These are phyloP conservation scores for Trochalopteron elliotii DNA, from an alignment of 2,113 vertebrate species.

Conservation along the genomic window DNA sequence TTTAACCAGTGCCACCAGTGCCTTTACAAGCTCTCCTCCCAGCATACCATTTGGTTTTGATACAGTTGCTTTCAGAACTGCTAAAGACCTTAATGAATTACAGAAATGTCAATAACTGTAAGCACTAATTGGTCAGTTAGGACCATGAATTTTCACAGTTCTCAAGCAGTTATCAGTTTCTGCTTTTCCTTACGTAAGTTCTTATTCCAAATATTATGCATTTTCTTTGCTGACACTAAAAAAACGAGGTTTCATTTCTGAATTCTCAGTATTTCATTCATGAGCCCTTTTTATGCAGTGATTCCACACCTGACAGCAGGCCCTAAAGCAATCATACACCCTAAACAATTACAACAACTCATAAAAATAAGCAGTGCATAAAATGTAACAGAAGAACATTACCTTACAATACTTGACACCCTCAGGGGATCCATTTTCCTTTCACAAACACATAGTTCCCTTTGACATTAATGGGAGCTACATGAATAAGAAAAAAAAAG, in stretches of 20 bases:
- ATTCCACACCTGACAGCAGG: conserved; percentile 28
- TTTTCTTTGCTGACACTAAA: not conserved
- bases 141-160: not conserved
- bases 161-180: not conserved
- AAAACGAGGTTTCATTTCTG: not conserved
- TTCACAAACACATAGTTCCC: conserved; percentile 33
- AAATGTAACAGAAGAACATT: conserved; percentile 55
- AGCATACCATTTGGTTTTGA: not conserved
- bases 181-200: not conserved
- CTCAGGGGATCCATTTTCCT: conserved; percentile 43
- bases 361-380: conserved; percentile 67
- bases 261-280: conserved; percentile 2
- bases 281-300: not conserved
- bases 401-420: conserved; percentile 41
- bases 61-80: not conserved
- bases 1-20: not conserved
- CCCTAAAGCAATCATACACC: conserved; percentile 35
- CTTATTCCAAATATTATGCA: not conserved
- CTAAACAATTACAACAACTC: conserved; percentile 64
- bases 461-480: conserved; percentile 53
- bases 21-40: not conserved
- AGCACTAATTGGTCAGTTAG: not conserved
- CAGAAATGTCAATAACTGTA: not conserved
- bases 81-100: not conserved
- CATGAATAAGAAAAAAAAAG: conserved; percentile 37